Conservation (phyloP, 2,888 invertebrate species). For the Corythucha ciliata region DNA sequence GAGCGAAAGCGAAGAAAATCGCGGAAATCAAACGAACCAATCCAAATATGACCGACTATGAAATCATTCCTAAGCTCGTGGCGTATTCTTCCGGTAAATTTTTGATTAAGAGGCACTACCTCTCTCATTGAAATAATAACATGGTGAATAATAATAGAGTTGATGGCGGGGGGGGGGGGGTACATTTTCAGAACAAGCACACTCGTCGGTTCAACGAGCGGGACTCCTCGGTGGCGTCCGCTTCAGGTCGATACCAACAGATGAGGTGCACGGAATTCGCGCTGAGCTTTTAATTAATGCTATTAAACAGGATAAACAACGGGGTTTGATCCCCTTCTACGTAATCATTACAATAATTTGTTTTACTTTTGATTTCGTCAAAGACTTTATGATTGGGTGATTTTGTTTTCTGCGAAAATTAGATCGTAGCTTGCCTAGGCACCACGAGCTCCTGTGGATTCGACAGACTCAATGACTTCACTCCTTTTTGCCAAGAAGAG, state of each 20-base stretch:
- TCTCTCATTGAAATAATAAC: no score
- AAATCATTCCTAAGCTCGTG: conserved; percentile 68
- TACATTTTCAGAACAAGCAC: conserved; percentile 73
- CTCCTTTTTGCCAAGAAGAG: conserved; percentile 64
- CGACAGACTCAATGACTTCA: conserved; percentile 60
- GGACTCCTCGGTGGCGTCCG: conserved; percentile 79
- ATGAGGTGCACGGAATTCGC: conserved; percentile 61
- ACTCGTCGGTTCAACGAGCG: conserved; percentile 89
- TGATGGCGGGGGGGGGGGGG: no score
- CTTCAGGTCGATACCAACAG: conserved; percentile 62
- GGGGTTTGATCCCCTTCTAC: conserved; percentile 92
- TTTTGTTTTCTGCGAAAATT: no score
- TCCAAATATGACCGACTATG: conserved; percentile 63
- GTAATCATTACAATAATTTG: conserved; percentile 56
- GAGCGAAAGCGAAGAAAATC: conserved; percentile 69
- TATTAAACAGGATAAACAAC: conserved; percentile 72
- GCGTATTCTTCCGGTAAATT: conserved; percentile 76
- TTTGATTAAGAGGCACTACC: conserved; percentile 43
- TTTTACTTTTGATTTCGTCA: background rate
- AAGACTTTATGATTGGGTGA: no score
- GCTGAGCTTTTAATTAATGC: conserved; percentile 68
- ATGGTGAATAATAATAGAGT: no score
- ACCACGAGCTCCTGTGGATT: conserved; percentile 84
- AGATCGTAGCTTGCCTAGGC: conserved; percentile 66
- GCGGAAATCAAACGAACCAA: conserved; percentile 57